Evolutionary conservation across 2,888 invertebrate species (phyloP).

Genomic region (Drosophila subquinaria): DNA sequence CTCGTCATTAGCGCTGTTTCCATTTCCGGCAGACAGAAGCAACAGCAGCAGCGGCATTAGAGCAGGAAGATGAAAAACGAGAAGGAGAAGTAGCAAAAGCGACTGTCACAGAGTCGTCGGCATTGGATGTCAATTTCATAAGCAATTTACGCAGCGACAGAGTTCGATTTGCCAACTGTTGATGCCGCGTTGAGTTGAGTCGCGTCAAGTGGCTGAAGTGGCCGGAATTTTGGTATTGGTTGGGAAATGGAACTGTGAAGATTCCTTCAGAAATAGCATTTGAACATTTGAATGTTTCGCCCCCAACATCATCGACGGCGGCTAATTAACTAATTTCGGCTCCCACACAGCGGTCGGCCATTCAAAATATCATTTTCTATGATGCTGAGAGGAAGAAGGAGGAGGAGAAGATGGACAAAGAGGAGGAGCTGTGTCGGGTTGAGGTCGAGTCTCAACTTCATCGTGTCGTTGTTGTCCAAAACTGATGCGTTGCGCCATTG

Average conservation of each 20-base stretch:
- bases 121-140: conserved; percentile 81
- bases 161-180: conserved; percentile 81
- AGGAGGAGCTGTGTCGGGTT: background rate
- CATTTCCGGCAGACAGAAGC: conserved; percentile 77
- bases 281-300: conserved; percentile 42
- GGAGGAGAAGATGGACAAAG: too few relatives aligned
- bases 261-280: conserved; percentile 16
- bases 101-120: conserved; percentile 39
- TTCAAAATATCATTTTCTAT: conserved; percentile 47
- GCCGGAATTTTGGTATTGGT: conserved; percentile 2
- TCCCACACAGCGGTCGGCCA: conserved; percentile 16
- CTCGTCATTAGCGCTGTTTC: conserved; percentile 81
- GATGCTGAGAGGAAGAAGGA: background rate
- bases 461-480: conserved; percentile 36
- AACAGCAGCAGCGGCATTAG: conserved; percentile 28
- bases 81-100: background rate
- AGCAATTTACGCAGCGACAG: conserved; percentile 78
- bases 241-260: conserved; percentile 33
- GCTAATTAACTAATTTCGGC: conserved; percentile 78
- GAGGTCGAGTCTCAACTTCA: conserved; percentile 37
- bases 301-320: conserved; percentile 48
- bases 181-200: conserved; percentile 55
- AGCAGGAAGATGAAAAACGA: background rate
- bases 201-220: conserved; percentile 38
- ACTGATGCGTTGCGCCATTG: conserved; percentile 67